Percentiles rank a stretch among this genome's conserved stretches.
phyloP scores from a whole-genome alignment of 1,140 invertebrate species.

The Pseudomyrmex gracilis region DNA sequence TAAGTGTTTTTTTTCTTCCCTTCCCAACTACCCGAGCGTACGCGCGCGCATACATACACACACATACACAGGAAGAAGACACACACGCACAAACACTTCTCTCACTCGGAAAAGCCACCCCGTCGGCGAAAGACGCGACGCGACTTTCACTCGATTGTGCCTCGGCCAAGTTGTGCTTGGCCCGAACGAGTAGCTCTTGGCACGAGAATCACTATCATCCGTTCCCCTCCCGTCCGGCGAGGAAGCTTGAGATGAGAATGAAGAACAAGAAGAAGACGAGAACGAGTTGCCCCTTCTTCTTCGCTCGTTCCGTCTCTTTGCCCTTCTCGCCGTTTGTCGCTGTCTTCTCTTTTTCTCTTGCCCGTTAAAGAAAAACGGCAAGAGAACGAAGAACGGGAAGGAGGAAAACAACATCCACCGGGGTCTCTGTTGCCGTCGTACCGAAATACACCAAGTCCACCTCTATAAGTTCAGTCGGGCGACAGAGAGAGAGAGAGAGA shows the following conservation, averaged over 20 bases:
- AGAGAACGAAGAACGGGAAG: too few species aligned
- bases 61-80: too few species aligned
- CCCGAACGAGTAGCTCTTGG: slow-evolving; percentile 76
- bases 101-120: slow-evolving; percentile 15
- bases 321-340: neutral
- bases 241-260: slow-evolving; percentile 54
- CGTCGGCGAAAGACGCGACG: slow-evolving; percentile 55
- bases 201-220: slow-evolving; percentile 72
- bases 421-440: slow-evolving; percentile 42
- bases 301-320: neutral
- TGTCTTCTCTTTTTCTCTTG: neutral
- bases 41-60: neutral
- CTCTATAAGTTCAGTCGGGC: slow-evolving; percentile 37
- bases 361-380: too few species aligned
- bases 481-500: neutral
- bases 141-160: slow-evolving; percentile 74
- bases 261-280: slow-evolving; percentile 60
- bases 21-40: neutral
- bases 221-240: slow-evolving; percentile 45
- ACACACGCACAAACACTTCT: too few species aligned
- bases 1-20: slow-evolving; percentile 64
- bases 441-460: slow-evolving; percentile 63
- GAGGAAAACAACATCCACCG: slow-evolving; percentile 19
- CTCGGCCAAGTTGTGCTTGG: slow-evolving; percentile 70
- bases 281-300: neutral